These are phyloP conservation scores for Panonychus citri DNA, from an alignment of 1,140 invertebrate genomes.

Conservation along the genomic window DNA sequence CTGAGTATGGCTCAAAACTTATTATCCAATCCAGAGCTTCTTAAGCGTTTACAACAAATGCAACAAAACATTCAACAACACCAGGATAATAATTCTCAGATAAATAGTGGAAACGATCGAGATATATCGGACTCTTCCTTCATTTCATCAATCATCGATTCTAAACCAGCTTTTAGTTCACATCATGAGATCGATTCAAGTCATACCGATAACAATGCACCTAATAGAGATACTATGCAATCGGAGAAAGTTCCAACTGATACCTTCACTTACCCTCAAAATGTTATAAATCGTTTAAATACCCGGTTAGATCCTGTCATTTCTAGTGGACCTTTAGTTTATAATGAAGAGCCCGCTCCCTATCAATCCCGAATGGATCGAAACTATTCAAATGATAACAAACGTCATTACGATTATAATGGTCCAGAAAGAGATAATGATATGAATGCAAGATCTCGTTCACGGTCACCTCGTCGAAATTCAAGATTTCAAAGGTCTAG, in stretches of 20 bases:
- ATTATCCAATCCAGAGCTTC: conserved; percentile 42
- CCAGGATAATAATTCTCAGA: background rate
- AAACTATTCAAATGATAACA: background rate
- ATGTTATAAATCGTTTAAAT: background rate
- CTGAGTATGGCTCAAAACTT: conserved; percentile 27
- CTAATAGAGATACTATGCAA: background rate
- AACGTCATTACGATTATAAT: background rate
- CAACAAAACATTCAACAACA: conserved; percentile 1
- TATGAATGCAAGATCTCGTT: background rate
- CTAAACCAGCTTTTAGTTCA: background rate
- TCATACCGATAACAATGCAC: background rate
- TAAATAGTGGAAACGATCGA: background rate
- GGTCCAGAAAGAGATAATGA: background rate
- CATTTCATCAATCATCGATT: background rate
- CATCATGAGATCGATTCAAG: background rate
- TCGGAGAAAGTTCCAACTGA: background rate
- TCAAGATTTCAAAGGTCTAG: conserved; percentile 10
- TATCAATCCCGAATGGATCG: background rate
- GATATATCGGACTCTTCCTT: background rate
- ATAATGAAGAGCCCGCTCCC: background rate
- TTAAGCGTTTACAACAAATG: conserved; percentile 35
- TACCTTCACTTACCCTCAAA: background rate
- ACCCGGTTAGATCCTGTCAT: background rate
- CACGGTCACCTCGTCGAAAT: conserved; percentile 10
- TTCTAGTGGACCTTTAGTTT: background rate